Evolutionary conservation across 2,797 vertebrate genomes (phyloP).

Genomic region (Labroides dimidiatus): DNA sequence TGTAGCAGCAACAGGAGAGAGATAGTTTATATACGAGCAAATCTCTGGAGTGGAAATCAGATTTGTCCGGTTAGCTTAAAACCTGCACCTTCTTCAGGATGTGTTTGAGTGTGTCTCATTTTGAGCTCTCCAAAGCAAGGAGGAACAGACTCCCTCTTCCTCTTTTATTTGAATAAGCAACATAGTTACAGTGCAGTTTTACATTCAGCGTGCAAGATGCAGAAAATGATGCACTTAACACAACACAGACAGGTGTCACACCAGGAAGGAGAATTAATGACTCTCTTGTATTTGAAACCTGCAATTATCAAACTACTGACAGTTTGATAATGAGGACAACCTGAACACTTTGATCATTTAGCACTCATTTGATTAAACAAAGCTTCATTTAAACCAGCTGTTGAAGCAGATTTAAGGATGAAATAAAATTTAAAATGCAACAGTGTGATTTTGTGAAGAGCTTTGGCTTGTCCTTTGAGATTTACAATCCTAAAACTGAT

Average conservation of each 20-base stretch:
- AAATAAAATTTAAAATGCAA: not conserved
- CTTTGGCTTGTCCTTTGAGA: not conserved
- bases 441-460: not conserved
- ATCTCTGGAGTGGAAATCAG: constrained; percentile 2
- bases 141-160: not conserved
- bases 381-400: too few relatives aligned
- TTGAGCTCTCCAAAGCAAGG: constrained; percentile 2
- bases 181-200: constrained; percentile 3
- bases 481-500: not conserved
- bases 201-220: not conserved
- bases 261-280: not conserved
- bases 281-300: not conserved
- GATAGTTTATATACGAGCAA: constrained; percentile 15
- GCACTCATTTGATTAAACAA: too few relatives aligned
- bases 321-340: not conserved
- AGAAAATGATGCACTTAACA: not conserved
- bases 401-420: too few relatives aligned
- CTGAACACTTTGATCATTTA: not conserved
- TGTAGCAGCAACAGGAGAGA: constrained; percentile 24
- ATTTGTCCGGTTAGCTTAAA: not conserved
- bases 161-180: not conserved
- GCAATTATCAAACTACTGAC: not conserved
- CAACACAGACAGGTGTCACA: constrained; percentile 2
- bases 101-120: constrained; percentile 15
- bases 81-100: constrained; percentile 1